Evolutionary conservation across 2,113 vertebrate genomes (phyloP).

Genomic region (Nipponia nippon): DNA sequence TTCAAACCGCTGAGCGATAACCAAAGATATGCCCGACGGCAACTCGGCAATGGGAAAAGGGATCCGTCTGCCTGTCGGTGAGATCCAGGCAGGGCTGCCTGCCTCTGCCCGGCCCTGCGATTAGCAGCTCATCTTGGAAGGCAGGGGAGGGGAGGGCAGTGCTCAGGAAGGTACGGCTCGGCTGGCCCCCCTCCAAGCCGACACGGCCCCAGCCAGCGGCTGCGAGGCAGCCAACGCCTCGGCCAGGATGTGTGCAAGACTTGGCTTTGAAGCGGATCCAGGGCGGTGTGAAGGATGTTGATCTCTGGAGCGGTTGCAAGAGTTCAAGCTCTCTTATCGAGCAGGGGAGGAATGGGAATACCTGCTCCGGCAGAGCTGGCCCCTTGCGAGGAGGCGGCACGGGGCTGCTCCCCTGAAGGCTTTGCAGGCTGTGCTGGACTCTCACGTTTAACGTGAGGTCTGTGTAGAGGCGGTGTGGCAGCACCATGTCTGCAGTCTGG

Average conservation of each 20-base stretch:
- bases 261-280: slow-evolving; percentile 21
- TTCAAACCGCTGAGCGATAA: neutral
- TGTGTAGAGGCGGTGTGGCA: neutral
- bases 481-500: neutral
- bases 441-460: accelerated
- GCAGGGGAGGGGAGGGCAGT: neutral
- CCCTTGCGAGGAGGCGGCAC: neutral
- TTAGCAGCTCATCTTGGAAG: neutral
- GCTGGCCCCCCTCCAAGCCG: neutral
- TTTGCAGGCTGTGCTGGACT: neutral
- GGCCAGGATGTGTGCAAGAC: slow-evolving; percentile 26
- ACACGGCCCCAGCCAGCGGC: neutral
- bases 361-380: neutral
- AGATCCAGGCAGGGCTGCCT: neutral
- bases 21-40: neutral
- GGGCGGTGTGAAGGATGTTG: neutral
- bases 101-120: neutral
- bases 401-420: neutral
- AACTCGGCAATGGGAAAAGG: neutral
- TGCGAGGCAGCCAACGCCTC: slow-evolving; percentile 30
- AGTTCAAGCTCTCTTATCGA: slow-evolving; percentile 3
- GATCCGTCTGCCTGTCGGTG: neutral
- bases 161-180: neutral
- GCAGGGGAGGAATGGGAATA: neutral
- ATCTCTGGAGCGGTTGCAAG: neutral